These are phyloP conservation scores for Galemys pyrenaicus DNA, from an alignment of 2,113 vertebrate genomes.

Conservation along the genomic window DNA sequence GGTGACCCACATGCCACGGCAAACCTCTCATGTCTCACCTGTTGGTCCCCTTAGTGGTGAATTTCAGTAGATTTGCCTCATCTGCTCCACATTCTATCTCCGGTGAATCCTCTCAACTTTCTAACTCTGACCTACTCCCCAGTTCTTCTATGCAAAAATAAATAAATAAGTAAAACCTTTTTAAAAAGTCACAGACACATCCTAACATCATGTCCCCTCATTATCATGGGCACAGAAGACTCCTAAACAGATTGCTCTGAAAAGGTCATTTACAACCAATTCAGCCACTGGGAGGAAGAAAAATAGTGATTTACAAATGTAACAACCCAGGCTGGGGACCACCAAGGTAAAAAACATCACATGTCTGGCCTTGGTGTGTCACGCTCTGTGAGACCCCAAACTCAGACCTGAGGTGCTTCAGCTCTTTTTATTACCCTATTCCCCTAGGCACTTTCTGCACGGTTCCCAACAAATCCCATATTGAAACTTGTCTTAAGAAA, in stretches of 20 bases:
- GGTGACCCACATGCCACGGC: no score
- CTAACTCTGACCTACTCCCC: no score
- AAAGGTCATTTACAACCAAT: background rate
- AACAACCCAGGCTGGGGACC: background rate
- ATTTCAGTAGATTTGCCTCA: no score
- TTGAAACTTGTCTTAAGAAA: background rate
- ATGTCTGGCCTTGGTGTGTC: background rate
- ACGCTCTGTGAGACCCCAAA: background rate
- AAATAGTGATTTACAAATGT: background rate
- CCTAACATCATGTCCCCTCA: background rate
- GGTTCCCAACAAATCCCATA: background rate
- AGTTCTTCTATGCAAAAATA: no score
- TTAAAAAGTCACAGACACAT: background rate
- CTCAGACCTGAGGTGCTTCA: background rate
- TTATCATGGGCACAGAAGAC: fast-evolving
- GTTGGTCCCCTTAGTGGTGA: no score
- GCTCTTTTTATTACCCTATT: background rate
- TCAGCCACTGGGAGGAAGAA: background rate
- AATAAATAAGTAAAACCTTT: background rate
- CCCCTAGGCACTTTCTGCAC: background rate
- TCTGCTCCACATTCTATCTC: no score
- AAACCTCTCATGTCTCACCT: no score
- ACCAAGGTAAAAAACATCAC: background rate
- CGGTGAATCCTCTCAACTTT: no score
- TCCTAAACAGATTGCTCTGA: background rate